phyloP scores from a whole-genome alignment of 1,140 invertebrate genomes.

The Heliconius hermathena region DNA sequence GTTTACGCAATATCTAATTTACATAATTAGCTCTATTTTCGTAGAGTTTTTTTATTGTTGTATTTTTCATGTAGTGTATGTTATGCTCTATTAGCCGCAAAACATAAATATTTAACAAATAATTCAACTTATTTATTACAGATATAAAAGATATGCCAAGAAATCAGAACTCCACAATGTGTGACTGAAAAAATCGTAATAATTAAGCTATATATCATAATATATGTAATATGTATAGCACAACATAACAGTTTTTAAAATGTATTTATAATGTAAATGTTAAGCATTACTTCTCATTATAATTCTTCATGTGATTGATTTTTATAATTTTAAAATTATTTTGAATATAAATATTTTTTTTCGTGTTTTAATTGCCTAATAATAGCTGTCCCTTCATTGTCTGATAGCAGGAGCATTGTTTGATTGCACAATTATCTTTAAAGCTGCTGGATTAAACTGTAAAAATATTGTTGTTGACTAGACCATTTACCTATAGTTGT shows the following conservation, averaged over 20 bases:
- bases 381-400: neutral
- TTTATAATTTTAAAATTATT: neutral
- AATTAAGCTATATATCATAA: neutral
- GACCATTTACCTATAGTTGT: no score
- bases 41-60: neutral
- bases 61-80: neutral
- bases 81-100: neutral
- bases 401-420: neutral
- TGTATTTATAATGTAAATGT: neutral
- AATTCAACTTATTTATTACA: neutral
- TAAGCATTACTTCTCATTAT: neutral
- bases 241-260: neutral
- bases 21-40: slow-evolving; percentile 4
- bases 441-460: no score
- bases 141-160: neutral
- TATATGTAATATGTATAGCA: slow-evolving; percentile 1
- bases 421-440: no score
- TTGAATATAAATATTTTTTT: neutral
- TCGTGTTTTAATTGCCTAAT: neutral
- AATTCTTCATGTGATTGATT: neutral
- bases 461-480: no score
- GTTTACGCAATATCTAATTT: slow-evolving; percentile 1
- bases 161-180: neutral
- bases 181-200: neutral
- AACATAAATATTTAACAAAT: neutral